A percentile compares a stretch with the other conserved stretches of the same genome.
These are phyloP conservation scores for Hirundichthys speculiger DNA, from an alignment of 2,113 vertebrate species.

Conservation along the genomic window DNA sequence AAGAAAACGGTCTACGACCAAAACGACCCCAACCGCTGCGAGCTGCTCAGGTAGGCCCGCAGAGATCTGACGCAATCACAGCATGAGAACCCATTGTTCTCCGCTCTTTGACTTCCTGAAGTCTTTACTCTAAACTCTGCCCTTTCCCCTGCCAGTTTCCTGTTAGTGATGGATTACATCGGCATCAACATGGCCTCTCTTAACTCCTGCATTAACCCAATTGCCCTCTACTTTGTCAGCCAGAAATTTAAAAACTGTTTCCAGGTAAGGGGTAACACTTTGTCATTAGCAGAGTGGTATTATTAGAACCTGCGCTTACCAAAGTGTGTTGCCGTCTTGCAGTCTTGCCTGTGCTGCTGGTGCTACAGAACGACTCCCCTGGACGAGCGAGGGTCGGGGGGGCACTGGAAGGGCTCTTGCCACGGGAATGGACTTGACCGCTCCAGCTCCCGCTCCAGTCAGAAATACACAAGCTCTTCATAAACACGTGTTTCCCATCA, in stretches of 20 bases:
- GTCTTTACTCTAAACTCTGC: conserved; percentile 34
- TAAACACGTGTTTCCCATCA: conserved; percentile 57
- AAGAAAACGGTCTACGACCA: conserved; percentile 89
- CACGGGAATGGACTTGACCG: conserved; percentile 86
- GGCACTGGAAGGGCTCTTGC: conserved; percentile 86
- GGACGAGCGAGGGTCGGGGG: conserved; percentile 82
- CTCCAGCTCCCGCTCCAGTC: conserved; percentile 86
- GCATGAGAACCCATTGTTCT: conserved; percentile 53
- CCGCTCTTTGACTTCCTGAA: conserved; percentile 45
- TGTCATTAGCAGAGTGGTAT: not conserved
- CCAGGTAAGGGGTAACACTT: conserved; percentile 78
- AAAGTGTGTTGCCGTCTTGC: conserved; percentile 30
- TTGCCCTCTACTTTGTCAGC: conserved; percentile 93
- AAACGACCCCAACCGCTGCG: conserved; percentile 86
- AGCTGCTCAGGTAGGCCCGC: conserved; percentile 86
- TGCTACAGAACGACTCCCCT: conserved; percentile 83
- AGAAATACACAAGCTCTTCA: conserved; percentile 88
- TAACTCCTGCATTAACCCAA: conserved; percentile 94
- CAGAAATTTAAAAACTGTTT: conserved; percentile 95
- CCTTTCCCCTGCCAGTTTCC: conserved; percentile 78
- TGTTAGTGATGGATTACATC: conserved; percentile 92
- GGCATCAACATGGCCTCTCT: conserved; percentile 95
- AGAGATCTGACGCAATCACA: not conserved
- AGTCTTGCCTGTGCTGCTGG: conserved; percentile 95
- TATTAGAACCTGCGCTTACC: not conserved